A percentile compares a stretch with the other conserved stretches of the same genome.
phyloP scores from a whole-genome alignment of 2,113 vertebrate genomes.

The Pteronura brasiliensis region DNA sequence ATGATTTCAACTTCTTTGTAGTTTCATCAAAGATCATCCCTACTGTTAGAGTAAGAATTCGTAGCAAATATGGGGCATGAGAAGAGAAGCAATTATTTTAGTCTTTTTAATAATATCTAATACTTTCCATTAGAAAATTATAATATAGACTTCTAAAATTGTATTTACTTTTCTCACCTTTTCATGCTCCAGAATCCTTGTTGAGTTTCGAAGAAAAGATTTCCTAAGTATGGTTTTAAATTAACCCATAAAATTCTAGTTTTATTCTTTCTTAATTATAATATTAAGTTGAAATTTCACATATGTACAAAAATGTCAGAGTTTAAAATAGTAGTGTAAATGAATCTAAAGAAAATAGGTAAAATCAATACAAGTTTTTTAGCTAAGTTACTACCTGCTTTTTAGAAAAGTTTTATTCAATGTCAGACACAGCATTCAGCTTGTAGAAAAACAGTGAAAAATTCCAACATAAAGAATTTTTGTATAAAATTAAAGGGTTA shows the following conservation, averaged over 20 bases:
- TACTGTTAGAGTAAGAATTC: neutral
- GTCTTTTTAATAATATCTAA: neutral
- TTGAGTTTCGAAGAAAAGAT: neutral
- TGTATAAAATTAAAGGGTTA: neutral
- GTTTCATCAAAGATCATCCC: neutral
- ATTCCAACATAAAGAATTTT: neutral
- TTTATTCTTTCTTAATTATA: neutral
- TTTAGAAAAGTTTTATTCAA: neutral
- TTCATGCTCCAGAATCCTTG: neutral
- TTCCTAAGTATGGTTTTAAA: neutral
- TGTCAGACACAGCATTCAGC: neutral
- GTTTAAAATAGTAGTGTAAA: neutral
- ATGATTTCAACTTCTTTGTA: neutral
- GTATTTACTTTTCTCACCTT: neutral
- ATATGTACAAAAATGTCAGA: neutral
- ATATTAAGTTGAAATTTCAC: neutral
- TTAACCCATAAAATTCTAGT: neutral
- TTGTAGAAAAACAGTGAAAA: neutral
- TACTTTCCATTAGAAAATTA: slow-evolving; percentile 15
- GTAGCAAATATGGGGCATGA: neutral
- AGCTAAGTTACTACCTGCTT: neutral
- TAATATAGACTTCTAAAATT: neutral
- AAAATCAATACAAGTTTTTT: neutral
- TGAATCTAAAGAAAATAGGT: neutral
- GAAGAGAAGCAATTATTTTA: slow-evolving; percentile 13